A percentile compares a stretch with the other conserved stretches of the same genome.
phyloP scores from a whole-genome alignment of 2,797 vertebrate genomes.

The Tragelaphus oryx region DNA sequence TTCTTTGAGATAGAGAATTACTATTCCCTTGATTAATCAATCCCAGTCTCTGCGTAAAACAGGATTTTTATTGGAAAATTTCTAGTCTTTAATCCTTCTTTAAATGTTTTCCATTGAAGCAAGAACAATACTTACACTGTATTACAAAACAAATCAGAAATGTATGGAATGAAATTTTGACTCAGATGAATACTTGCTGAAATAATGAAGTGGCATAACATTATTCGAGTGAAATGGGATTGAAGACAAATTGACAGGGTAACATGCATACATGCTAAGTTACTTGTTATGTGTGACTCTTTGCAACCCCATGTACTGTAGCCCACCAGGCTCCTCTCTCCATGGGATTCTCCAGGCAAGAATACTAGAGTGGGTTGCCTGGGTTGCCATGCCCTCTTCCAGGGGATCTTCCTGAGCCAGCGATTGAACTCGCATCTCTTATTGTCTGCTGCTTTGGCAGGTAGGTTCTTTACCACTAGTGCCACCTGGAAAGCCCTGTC shows the following conservation, averaged over 20 bases:
- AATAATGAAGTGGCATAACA: not conserved
- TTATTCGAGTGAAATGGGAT: rapidly evolving
- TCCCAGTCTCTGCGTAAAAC: not conserved
- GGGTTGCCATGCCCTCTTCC: not conserved
- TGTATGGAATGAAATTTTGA: not conserved
- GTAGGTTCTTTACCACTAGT: not conserved
- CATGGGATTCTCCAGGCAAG: not conserved
- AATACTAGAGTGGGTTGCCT: not conserved
- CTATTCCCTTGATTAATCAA: not conserved
- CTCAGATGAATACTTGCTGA: not conserved
- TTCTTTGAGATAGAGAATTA: not conserved
- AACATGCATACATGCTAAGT: not conserved
- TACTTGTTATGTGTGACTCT: not conserved
- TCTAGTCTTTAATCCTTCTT: not conserved
- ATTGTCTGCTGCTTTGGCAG: not conserved
- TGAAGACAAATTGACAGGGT: not conserved
- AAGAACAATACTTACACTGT: not conserved
- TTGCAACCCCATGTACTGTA: not conserved
- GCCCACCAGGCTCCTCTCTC: not conserved
- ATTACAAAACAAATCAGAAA: slow-evolving; percentile 20
- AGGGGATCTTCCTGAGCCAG: not conserved
- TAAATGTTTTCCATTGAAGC: not conserved
- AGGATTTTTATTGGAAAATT: not conserved
- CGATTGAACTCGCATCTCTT: not conserved
- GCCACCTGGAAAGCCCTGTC: not conserved